Evolutionary conservation across 2,888 invertebrate genomes (phyloP).

Genomic region (Neoaliturus tenellus): DNA sequence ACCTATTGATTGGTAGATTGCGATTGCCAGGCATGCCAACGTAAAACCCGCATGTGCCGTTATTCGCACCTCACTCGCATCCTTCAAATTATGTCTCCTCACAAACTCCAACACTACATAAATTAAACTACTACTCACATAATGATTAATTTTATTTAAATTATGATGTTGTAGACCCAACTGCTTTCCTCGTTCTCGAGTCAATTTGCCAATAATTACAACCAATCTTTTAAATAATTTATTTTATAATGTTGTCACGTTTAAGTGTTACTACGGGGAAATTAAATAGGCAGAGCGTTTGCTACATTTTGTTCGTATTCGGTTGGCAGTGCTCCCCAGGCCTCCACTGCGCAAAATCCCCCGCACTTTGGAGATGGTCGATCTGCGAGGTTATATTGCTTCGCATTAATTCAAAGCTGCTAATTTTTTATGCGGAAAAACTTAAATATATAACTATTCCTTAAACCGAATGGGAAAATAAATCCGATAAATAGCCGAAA

Average conservation of each 20-base stretch:
- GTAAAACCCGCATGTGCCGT: slow-evolving; percentile 10
- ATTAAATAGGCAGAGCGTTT: background rate
- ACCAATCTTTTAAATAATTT: no score
- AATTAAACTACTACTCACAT: no score
- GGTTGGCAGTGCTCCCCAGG: background rate
- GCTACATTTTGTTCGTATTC: background rate
- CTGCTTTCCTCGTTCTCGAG: no score
- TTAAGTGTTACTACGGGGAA: background rate
- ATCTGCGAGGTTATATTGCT: slow-evolving; percentile 29
- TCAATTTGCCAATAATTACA: no score
- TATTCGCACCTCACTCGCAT: slow-evolving; percentile 36
- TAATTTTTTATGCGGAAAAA: no score
- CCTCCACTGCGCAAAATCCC: background rate
- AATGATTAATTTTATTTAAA: no score
- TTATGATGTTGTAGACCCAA: no score
- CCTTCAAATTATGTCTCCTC: background rate
- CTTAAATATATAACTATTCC: no score
- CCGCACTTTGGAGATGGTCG: slow-evolving; percentile 21
- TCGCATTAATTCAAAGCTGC: no score
- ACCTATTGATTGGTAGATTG: slow-evolving; percentile 28
- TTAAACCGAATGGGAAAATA: no score
- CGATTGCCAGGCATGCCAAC: background rate
- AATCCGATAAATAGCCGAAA: no score
- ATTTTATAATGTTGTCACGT: no score
- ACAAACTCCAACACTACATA: background rate